Evolutionary conservation across 2,888 invertebrate species (phyloP), one percentile per base, ranked within the genome.

Genomic region (Hylaea fasciaria): DNA sequence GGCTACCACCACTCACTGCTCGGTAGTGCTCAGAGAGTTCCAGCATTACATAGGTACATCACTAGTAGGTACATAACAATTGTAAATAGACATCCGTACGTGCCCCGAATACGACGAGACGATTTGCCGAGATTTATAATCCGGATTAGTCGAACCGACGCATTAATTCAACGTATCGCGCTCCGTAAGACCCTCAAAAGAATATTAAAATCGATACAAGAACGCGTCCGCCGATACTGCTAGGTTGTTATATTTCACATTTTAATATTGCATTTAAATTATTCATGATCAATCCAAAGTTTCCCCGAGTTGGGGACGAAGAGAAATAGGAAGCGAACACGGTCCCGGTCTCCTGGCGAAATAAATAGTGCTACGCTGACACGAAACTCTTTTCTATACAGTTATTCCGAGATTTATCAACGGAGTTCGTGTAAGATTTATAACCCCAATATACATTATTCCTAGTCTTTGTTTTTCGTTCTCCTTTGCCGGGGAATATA

Each of bases 261-360:
- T 83, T 81, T 80, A 79, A 80, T 57, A 62, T 62, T 49, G 73
- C 75, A 81, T 78, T 79, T 80, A 86, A 87, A 85, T 87, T 86
- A 91, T 91, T 90, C 87, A 89, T 88, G 83, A 85, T 81, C 81
- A 86, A 86, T 81, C 80, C 80, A 77, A 86, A 89, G 83, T 89
- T 85, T 76, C 70, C 74, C 69, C 71, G 70, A 73, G 77, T 77
- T 79, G 79, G 64, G 52, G 71, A 74, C 78, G 78, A 77, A 83
- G 82, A 83, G 84, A 84, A 82, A 81, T 85, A 85, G 78, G 74
- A 69, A 70, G 71, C 75, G 74, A 76, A 77, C 76, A 71, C 72
- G 70, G 74, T 73, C 74, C 70, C 69, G 70, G 70, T 74, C 72
- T 65, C 65, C 62, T 57, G 73, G 72, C 68, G 65, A 79, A 78